Base-by-base conservation (phyloP, 2,113 vertebrate species). In the Megaceryle maxima region DNA sequence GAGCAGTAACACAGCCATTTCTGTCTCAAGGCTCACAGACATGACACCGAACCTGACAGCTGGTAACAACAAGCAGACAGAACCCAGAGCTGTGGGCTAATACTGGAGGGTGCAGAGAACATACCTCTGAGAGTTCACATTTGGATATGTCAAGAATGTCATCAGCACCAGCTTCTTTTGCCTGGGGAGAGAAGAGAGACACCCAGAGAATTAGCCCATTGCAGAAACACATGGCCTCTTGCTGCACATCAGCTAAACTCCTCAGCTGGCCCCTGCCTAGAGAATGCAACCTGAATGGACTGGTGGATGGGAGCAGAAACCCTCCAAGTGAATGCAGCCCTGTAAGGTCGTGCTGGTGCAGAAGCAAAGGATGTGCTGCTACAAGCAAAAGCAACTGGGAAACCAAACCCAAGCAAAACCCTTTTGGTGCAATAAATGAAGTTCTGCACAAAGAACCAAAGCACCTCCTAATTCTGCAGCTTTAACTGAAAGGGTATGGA, bases 141-240 rank as follows among this genome's bases (percentile, higher is more conserved):
- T 95, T 97, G 60, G 99, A 99, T 88, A 99, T 98, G 95, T 99
- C 99, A 73, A 99, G 97, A 90, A 98, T 98, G 82, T 99, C 99
- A 95, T 99, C 99, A 56, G 99, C 99, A 63, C 99, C 99, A 16
- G 98, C 99, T 96, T 99, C 99, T 95, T 99, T 99, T 28, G 99
- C 98, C 99, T 99, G 94, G 19, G 82, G 55, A 90, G 79, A 82
- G 95, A 96, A 53, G 25, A 92, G 4, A 56, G 0, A 1, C 56
- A 78, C 2, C n/a, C 77, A 78, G 74, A 89, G 56, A 39, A 46
- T 76, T 4, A 83, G 56, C 39, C 13, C 51, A n/a, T 10, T 2
- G 31, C n/a, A 77, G 59, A 48, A 76, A 81, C 2, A 37, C 31
- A 33, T 1, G 16, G 37, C 28, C 41, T 57, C 41, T 26, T 55